Evolutionary conservation across 1,140 invertebrate genomes (phyloP).

Genomic region (Mycetomoellerius zeteki): DNA sequence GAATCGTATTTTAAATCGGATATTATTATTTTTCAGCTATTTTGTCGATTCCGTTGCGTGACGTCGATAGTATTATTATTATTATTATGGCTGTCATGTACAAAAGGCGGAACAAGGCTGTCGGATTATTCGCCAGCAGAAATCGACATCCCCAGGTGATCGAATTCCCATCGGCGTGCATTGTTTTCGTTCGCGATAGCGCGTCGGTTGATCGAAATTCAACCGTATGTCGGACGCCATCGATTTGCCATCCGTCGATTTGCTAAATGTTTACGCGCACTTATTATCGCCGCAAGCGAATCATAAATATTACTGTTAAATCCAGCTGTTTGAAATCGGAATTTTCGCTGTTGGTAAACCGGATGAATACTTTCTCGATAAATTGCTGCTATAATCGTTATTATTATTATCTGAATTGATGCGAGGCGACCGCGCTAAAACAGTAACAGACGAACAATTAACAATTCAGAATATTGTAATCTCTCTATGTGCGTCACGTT

Average conservation of each 20-base stretch:
- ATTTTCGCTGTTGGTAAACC: constrained; percentile 35
- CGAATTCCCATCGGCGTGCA: constrained; percentile 41
- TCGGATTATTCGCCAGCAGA: constrained; percentile 60
- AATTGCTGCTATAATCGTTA: constrained; percentile 52
- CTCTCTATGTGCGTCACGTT: background rate
- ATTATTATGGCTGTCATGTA: constrained; percentile 43
- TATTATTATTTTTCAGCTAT: background rate
- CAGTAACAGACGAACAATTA: constrained; percentile 41
- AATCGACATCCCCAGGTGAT: constrained; percentile 47
- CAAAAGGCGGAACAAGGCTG: constrained; percentile 33
- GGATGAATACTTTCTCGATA: constrained; percentile 58
- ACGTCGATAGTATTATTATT: background rate
- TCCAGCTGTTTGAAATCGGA: constrained; percentile 39
- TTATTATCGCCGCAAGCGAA: constrained; percentile 55
- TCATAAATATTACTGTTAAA: constrained; percentile 63
- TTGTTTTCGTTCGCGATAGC: constrained; percentile 54
- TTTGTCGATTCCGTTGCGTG: constrained; percentile 5
- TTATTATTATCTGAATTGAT: constrained; percentile 37
- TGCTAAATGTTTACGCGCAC: constrained; percentile 54
- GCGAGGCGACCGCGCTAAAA: background rate
- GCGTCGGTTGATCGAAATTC: constrained; percentile 52
- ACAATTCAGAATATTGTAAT: constrained; percentile 33
- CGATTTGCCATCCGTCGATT: constrained; percentile 35
- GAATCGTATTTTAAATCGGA: constrained; percentile 10
- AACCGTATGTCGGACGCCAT: constrained; percentile 5